These are phyloP conservation scores for Drosophila nigromelanica DNA, from an alignment of 1,140 invertebrate species.

Conservation along the genomic window DNA sequence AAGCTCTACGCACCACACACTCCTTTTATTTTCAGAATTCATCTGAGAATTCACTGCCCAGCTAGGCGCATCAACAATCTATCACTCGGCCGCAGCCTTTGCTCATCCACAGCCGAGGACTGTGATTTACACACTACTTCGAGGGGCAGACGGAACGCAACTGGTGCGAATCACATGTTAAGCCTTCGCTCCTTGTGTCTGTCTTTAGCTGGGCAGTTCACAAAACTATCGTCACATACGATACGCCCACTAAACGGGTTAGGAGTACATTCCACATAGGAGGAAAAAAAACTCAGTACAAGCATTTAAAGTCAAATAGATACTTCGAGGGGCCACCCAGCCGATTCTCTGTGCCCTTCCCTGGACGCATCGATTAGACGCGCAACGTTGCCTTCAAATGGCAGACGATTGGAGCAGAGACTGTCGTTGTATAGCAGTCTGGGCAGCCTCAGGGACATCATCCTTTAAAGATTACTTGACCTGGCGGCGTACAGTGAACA, in stretches of 20 bases:
- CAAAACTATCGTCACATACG: constrained; percentile 72
- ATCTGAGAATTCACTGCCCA: no score
- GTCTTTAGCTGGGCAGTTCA: constrained; percentile 52
- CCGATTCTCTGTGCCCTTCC: background rate
- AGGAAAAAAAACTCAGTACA: constrained; percentile 1
- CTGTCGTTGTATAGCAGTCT: background rate
- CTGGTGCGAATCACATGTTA: constrained; percentile 27
- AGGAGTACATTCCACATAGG: constrained; percentile 35
- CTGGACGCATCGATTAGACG: constrained; percentile 54
- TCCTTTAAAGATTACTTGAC: constrained; percentile 38
- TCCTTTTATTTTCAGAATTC: no score
- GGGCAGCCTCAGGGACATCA: background rate
- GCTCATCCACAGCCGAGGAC: background rate
- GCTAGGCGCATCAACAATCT: background rate
- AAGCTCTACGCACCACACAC: no score
- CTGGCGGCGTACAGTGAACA: constrained; percentile 10
- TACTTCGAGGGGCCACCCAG: no score
- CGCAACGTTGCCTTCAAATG: constrained; percentile 42
- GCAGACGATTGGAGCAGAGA: constrained; percentile 11
- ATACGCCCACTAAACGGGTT: constrained; percentile 65
- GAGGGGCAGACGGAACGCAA: constrained; percentile 1
- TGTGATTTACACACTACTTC: constrained; percentile 39
- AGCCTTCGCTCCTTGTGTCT: constrained; percentile 2
- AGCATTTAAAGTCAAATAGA: background rate
- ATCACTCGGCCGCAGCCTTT: background rate